Percentiles rank a stretch among this genome's conserved stretches.
phyloP scores from a whole-genome alignment of 2,888 invertebrate species.

The Colletes collaris region DNA sequence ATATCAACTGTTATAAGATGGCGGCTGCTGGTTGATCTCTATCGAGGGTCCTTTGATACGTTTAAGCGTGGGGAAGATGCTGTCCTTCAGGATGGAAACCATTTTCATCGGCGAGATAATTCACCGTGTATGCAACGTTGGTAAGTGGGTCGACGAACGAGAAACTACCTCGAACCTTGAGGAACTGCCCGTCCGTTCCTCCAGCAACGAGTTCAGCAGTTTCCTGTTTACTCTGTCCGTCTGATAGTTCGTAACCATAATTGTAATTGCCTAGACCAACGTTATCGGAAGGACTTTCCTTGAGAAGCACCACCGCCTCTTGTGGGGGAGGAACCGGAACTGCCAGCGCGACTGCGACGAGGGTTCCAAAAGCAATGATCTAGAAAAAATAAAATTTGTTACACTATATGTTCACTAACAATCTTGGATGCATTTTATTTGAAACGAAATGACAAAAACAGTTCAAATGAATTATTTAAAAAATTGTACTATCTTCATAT shows the following conservation, averaged over 20 bases:
- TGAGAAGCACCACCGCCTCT: conserved; percentile 60
- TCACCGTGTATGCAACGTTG: conserved; percentile 65
- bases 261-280: conserved; percentile 73
- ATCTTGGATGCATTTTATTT: background rate
- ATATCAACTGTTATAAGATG: background rate
- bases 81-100: conserved; percentile 39
- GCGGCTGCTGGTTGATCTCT: background rate
- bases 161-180: conserved; percentile 69
- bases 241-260: conserved; percentile 70
- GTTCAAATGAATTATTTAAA: too few species aligned
- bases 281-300: conserved; percentile 71
- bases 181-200: conserved; percentile 28
- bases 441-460: background rate
- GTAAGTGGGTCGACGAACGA: conserved; percentile 71
- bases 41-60: background rate
- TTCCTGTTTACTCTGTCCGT: conserved; percentile 71
- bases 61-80: conserved; percentile 23
- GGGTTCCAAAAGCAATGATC: conserved; percentile 70
- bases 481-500: too few species aligned
- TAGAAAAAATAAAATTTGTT: conserved; percentile 35
- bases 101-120: conserved; percentile 57
- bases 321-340: conserved; percentile 48
- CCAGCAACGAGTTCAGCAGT: conserved; percentile 62
- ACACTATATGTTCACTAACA: background rate
- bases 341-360: conserved; percentile 71